phyloP scores from a whole-genome alignment of 1,140 invertebrate genomes.

The Conopomorpha cramerella region DNA sequence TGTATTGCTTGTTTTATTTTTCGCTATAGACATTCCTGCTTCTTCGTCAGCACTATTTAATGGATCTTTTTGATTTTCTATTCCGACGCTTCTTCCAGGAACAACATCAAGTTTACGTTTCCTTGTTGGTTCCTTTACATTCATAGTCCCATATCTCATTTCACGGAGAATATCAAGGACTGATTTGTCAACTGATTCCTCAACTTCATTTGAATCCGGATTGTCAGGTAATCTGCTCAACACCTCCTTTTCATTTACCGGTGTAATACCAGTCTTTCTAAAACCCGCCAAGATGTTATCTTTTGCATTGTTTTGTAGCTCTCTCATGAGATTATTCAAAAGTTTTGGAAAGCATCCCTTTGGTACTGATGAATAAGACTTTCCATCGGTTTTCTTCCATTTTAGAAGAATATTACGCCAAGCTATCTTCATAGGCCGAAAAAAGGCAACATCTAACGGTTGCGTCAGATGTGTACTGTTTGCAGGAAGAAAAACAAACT shows the following conservation, averaged over 20 bases:
- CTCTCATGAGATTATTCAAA: constrained; percentile 6
- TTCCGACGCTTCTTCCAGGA: too few relatives aligned
- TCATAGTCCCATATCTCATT: constrained; percentile 11
- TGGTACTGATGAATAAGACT: too few relatives aligned
- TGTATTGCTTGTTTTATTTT: too few relatives aligned
- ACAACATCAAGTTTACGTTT: too few relatives aligned
- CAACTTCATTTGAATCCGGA: constrained; percentile 3
- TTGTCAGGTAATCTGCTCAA: too few relatives aligned
- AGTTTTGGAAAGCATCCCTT: constrained; percentile 11
- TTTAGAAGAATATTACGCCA: constrained; percentile 3
- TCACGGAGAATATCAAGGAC: constrained; percentile 8
- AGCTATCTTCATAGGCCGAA: constrained; percentile 4
- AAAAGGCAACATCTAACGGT: too few relatives aligned
- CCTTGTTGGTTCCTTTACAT: constrained; percentile 7
- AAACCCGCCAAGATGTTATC: constrained; percentile 10
- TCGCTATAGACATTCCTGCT: too few relatives aligned
- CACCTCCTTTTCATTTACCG: too few relatives aligned
- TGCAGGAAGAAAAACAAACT: too few relatives aligned
- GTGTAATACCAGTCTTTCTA: constrained; percentile 12
- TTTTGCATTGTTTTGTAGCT: constrained; percentile 6
- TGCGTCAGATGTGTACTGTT: too few relatives aligned
- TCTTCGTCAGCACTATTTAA: too few relatives aligned
- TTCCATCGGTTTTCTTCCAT: constrained; percentile 6
- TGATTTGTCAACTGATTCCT: constrained; percentile 9
- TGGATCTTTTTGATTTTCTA: too few relatives aligned